These are phyloP conservation scores for Euzetes globulus DNA, from an alignment of 2,888 invertebrate species.

Conservation along the genomic window DNA sequence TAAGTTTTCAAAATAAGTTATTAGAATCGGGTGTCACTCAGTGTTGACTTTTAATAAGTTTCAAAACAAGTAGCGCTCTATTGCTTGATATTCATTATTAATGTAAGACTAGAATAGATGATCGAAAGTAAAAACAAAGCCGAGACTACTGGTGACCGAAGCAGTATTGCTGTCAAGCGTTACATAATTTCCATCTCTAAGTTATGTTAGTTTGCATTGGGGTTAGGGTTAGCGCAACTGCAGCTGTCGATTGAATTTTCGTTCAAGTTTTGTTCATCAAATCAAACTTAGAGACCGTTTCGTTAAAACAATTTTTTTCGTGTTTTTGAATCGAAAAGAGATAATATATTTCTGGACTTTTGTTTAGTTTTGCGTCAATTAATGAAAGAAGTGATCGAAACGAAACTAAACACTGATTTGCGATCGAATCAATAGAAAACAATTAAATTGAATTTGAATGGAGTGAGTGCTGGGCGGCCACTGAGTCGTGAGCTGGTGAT, in stretches of 20 bases:
- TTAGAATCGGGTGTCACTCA: background rate
- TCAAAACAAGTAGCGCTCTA: background rate
- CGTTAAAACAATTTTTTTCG: background rate
- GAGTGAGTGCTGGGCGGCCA: background rate
- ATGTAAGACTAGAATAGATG: background rate
- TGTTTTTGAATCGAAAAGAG: background rate
- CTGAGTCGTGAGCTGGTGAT: conserved; percentile 11
- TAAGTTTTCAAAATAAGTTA: background rate
- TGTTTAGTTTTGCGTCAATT: background rate
- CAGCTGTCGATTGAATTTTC: conserved; percentile 24
- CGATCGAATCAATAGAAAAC: background rate
- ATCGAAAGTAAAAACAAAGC: background rate
- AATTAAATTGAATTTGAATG: background rate
- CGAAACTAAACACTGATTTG: background rate
- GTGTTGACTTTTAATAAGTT: background rate
- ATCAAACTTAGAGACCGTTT: background rate
- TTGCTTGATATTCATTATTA: conserved; percentile 1
- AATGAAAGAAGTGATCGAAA: conserved; percentile 1
- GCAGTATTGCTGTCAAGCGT: background rate
- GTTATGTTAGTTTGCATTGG: background rate
- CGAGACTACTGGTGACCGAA: background rate
- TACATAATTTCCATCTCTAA: background rate
- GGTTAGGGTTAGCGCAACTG: conserved; percentile 9
- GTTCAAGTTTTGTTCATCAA: background rate
- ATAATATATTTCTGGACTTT: background rate